These are phyloP conservation scores for Coenobita brevimanus DNA, from an alignment of 1,140 invertebrate genomes.

Conservation along the genomic window DNA sequence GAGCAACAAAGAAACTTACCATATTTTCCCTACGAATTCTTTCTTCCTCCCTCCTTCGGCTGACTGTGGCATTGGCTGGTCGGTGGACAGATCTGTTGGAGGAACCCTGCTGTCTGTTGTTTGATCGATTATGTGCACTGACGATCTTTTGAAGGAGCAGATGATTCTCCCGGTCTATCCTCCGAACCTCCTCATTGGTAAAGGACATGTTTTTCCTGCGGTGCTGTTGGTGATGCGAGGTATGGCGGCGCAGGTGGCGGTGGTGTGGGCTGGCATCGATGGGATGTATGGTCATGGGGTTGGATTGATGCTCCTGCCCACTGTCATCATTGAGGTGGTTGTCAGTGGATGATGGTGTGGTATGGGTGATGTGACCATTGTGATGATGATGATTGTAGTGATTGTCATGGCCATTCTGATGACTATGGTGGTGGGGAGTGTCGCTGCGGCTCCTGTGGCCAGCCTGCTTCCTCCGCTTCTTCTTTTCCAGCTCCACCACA, in stretches of 20 bases:
- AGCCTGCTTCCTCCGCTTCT: slow-evolving; percentile 36
- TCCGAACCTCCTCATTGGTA: slow-evolving; percentile 73
- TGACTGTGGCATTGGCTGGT: slow-evolving; percentile 72
- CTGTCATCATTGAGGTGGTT: slow-evolving; percentile 44
- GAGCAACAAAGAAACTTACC: slow-evolving; percentile 72
- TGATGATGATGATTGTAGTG: slow-evolving; percentile 47
- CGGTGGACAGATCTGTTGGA: slow-evolving; percentile 37
- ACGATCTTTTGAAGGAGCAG: slow-evolving; percentile 75
- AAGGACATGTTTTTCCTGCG: slow-evolving; percentile 75
- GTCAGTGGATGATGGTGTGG: neutral
- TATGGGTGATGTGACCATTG: neutral
- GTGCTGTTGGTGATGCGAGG: slow-evolving; percentile 66
- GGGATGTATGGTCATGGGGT: slow-evolving; percentile 56
- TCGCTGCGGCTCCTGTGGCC: too few species aligned
- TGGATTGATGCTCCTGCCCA: neutral
- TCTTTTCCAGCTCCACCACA: slow-evolving; percentile 58
- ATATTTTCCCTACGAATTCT: slow-evolving; percentile 75
- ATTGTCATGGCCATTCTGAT: neutral
- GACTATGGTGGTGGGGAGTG: neutral
- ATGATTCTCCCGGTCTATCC: slow-evolving; percentile 75
- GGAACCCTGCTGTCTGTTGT: slow-evolving; percentile 17
- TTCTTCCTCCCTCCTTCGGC: slow-evolving; percentile 73
- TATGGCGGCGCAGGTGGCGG: slow-evolving; percentile 55
- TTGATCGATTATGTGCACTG: slow-evolving; percentile 62
- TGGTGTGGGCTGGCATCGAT: slow-evolving; percentile 68